A percentile compares a stretch with the other conserved stretches of the same genome.
Evolutionary conservation across 2,113 vertebrate species (phyloP).

Genomic region (Dolichallabes microphthalmus): DNA sequence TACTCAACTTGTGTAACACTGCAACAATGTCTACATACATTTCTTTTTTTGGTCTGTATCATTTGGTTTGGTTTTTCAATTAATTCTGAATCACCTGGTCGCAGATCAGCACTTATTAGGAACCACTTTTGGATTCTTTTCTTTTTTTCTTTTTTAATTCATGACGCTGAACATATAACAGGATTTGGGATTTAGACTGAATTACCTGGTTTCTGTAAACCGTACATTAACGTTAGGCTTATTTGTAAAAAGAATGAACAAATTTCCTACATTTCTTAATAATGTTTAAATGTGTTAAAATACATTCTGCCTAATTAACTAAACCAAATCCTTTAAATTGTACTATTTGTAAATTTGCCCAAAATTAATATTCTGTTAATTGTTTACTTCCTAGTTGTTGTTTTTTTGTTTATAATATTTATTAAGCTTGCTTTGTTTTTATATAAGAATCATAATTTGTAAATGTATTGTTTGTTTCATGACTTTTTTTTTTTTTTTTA

Average conservation of each 20-base stretch:
- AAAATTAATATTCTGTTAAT: conserved; percentile 64
- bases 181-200: conserved; percentile 17
- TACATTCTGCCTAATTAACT: conserved; percentile 50
- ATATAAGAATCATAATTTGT: conserved; percentile 72
- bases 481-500: conserved; percentile 66
- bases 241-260: conserved; percentile 1
- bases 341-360: conserved; percentile 56
- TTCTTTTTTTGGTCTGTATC: background rate
- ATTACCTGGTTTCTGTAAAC: conserved; percentile 15
- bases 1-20: background rate
- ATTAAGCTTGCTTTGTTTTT: conserved; percentile 73
- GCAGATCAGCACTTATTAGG: conserved; percentile 41
- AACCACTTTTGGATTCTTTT: conserved; percentile 4
- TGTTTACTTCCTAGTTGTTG: conserved; percentile 62
- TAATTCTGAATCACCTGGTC: background rate
- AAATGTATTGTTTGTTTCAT: conserved; percentile 65
- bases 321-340: conserved; percentile 31
- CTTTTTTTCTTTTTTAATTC: background rate
- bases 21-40: background rate
- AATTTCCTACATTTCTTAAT: background rate
- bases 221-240: background rate
- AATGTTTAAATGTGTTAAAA: conserved; percentile 36
- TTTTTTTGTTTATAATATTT: conserved; percentile 74
- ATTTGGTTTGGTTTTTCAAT: background rate
- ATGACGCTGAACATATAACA: conserved; percentile 29